Base-by-base conservation (phyloP, 2,113 vertebrate genomes). In the Poeciliopsis prolifica region DNA sequence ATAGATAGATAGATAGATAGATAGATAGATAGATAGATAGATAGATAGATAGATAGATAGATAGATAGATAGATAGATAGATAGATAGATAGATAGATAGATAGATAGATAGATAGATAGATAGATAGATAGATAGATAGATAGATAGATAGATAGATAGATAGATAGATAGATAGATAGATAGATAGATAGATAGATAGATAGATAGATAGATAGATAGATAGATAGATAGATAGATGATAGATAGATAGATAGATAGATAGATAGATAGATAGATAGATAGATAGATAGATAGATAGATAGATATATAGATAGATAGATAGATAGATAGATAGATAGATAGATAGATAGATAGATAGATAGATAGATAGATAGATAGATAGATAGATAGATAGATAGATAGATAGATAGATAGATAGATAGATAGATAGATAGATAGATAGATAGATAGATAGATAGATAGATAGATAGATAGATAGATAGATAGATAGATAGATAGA, bases 171-270 rank as follows among this genome's bases (percentile, higher is more conserved):
- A n/a, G 35, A 66, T 69, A 35, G 44, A 62, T 60, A 24, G 72
- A 60, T 62, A 37, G 61, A 44, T 75, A 44, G 67, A 64, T 48
- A n/a, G 35, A 65, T 69, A 58, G 5, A 68, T 35, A 11, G 15
- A 61, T 62, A 67, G 14, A 51, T 51, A n/a, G n/a, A 72, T 37
- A 26, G 30, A 72, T 51, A 35, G 37, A 72, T 67, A 51, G 70
- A 70, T 58, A 35, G 44, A 62, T 61, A 24, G 72, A 60, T 62
- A 37, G 61, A 44, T 75, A 44, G n/a, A n/a, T n/a, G 67, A 64
- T 48, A n/a, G 35, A 66, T 70, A 58, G 6, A 68, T 35, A 11
- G 15, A 61, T 62, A n/a, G n/a, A 65, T 48, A n/a, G 35, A 66
- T 69, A 35, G 44, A 62, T 60, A 24, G 72, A 60, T 62, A 37